Conservation (phyloP, 2,797 vertebrate genomes). For the Lutjanus campechanus region DNA sequence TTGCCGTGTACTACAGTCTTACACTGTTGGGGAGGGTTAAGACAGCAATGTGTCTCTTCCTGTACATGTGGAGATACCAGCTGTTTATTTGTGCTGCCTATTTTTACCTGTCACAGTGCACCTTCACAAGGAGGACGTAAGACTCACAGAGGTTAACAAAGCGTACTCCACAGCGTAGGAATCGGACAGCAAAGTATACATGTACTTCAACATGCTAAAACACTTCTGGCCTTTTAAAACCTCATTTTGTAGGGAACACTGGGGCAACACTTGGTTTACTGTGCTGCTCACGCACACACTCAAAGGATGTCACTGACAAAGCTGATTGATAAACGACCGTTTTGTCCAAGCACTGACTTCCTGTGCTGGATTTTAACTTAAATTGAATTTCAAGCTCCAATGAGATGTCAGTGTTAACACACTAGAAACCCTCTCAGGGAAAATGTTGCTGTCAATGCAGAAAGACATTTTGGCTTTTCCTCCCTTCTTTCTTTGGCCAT, state of each 20-base stretch:
- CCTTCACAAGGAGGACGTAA: not conserved
- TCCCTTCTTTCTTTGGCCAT: conserved; percentile 54
- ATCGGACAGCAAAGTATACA: not conserved
- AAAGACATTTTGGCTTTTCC: conserved; percentile 67
- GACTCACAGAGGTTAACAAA: conserved; percentile 3
- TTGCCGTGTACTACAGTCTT: not conserved
- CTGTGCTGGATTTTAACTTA: conserved; percentile 74
- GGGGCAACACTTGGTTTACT: conserved; percentile 52
- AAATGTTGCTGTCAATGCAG: conserved; percentile 77
- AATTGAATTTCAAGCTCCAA: conserved; percentile 81
- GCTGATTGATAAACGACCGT: conserved; percentile 79
- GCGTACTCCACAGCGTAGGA: not conserved
- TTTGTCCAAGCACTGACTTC: conserved; percentile 74
- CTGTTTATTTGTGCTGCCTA: conserved; percentile 30
- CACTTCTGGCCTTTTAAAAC: conserved; percentile 33
- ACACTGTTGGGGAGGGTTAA: not conserved
- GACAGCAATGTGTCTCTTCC: conserved; percentile 3
- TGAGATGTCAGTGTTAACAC: conserved; percentile 78
- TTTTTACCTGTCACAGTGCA: conserved; percentile 26
- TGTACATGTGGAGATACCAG: conserved; percentile 22
- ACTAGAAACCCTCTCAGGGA: conserved; percentile 63
- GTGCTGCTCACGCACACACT: conserved; percentile 50
- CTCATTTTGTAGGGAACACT: conserved; percentile 31
- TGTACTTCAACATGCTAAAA: not conserved
- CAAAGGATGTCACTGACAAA: conserved; percentile 72